Conservation (phyloP, 23 tunicate species). For the Trididemnum miniatum region DNA sequence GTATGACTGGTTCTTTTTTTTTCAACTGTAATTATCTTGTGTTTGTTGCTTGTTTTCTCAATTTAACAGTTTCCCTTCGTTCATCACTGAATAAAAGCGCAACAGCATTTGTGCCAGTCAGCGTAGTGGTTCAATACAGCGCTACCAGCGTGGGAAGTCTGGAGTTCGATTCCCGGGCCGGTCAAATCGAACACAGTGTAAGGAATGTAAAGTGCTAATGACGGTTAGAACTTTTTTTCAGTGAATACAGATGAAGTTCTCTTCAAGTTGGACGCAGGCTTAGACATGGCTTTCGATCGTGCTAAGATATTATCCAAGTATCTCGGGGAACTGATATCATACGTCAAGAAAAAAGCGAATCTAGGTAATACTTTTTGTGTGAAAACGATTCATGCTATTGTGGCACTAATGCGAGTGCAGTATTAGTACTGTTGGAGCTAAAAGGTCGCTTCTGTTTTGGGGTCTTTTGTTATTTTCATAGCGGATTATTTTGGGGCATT, state of each 20-base stretch:
- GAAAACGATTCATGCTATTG: background rate
- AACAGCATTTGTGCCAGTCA: too few species aligned
- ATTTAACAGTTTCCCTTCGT: too few species aligned
- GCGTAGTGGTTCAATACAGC: too few species aligned
- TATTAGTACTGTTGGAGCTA: background rate
- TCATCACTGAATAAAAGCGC: too few species aligned
- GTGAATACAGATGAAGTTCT: conserved; percentile 33
- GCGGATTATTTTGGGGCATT: background rate
- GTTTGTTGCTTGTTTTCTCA: too few species aligned
- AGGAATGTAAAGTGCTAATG: too few species aligned
- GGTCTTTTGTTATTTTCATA: background rate
- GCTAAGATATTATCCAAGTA: conserved; percentile 86
- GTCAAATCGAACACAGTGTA: too few species aligned
- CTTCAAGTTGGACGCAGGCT: conserved; percentile 42
- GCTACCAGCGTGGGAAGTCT: too few species aligned
- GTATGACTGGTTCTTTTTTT: too few species aligned
- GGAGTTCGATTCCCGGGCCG: too few species aligned
- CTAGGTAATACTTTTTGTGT: conserved; percentile 41
- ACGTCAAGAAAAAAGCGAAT: conserved; percentile 71
- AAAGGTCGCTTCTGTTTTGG: background rate
- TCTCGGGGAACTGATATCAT: conserved; percentile 67
- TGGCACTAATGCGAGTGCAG: background rate
- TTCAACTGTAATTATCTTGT: too few species aligned
- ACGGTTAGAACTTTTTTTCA: too few species aligned
- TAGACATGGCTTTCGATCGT: conserved; percentile 78